Conservation (phyloP, 1,140 invertebrate species). For the Macrobrachium nipponense region DNA sequence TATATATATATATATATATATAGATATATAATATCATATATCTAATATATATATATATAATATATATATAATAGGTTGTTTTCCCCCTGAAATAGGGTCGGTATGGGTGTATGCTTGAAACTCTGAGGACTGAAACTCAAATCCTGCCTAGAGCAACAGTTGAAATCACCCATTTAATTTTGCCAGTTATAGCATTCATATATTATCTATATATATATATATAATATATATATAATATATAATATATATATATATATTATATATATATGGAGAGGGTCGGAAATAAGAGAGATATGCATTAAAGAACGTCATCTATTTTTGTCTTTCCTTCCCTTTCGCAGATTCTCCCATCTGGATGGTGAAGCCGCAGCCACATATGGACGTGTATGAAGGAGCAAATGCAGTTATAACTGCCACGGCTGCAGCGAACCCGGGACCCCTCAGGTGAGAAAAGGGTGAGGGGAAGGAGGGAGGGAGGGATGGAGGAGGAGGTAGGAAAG, state of each 20-base stretch:
- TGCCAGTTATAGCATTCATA: neutral
- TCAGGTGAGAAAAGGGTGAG: neutral
- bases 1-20: no score
- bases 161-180: no score
- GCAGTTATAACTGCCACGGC: slow-evolving; percentile 7
- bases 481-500: no score
- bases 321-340: neutral
- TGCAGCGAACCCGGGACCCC: slow-evolving; percentile 31
- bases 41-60: slow-evolving; percentile 20
- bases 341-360: slow-evolving; percentile 32
- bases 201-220: neutral
- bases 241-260: neutral
- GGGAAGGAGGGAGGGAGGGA: no score
- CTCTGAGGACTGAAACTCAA: no score
- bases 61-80: neutral
- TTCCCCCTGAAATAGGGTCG: no score
- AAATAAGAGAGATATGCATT: neutral
- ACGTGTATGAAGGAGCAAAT: slow-evolving; percentile 17
- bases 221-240: neutral
- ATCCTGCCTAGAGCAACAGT: no score
- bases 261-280: no score
- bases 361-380: slow-evolving; percentile 11
- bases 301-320: neutral
- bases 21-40: no score
- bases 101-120: no score